Evolutionary conservation across 2,888 invertebrate species (phyloP), one percentile per base, ranked within the genome.

Genomic region (Pyralis farinalis): DNA sequence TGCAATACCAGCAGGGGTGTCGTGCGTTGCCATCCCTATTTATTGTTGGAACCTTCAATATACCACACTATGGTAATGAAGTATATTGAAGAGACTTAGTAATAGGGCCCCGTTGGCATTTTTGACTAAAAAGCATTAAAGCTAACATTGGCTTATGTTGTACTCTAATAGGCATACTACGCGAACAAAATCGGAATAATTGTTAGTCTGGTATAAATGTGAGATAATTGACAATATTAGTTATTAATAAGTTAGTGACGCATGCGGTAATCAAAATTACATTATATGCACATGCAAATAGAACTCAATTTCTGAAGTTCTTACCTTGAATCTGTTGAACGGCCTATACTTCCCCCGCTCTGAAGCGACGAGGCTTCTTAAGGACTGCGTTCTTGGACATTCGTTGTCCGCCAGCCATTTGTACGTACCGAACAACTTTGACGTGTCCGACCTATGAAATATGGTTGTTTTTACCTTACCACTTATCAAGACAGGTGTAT

Each of bases 321-420:
- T 49, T 59, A 88, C 89, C 83, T 89, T 89, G 48, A 89, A 90
- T 39, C 89, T 71, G 57, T 90, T 89, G 55, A 89, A 88, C 52
- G 77, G 88, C 12, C 89, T 54, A 34, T 71, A 78, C 46, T 80
- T 82, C 45, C 76, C 76, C 11, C 81, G 53, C 25, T 88, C 86
- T 0, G 79, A 73, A 0, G 86, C 79, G 1, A 85, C 83, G 0
- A 88, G 65, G 40, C 85, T 87, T 0, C 88, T 49, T 7, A 89
- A 47, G 0, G 85, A 85, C 42, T 87, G 88, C 0, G 88, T 76
- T 3, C 80, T 58, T 0, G 82, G 71, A 48, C 80, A 82, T 10
- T 74, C 63, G 1, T 49, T 71, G 33, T 82, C 84, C 0, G 60
- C 62, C 33, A 74, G 42, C 77, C 83, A 79, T 11, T 68, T 63